Base-by-base conservation (phyloP, 1,140 invertebrate species). In the Pogonomyrmex barbatus region DNA sequence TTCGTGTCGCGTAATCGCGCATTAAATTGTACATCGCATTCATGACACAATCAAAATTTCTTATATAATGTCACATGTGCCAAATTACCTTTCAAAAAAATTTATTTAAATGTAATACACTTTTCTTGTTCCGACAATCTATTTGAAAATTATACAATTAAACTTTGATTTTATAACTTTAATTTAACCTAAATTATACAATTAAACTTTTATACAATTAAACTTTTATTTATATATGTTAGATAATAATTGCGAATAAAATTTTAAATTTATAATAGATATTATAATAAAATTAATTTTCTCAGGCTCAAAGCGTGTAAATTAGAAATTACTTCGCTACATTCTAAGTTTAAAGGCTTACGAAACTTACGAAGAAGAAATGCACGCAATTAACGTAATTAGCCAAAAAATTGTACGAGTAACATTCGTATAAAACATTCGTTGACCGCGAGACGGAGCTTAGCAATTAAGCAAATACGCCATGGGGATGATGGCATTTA, bases 391-490 rank as follows among this genome's bases (percentile, higher is more conserved):
- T 0, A 24, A 33, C 2, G 8, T 10, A 17, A 50, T 4, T 36
- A 17, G 5, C 54, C 9, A 60, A 60, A 39, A 39, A 54, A 10
- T 79, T 58, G 81, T 67, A 73, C 75, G 33, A 65, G 70, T 36
- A 82, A n/a, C 52, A 56, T 78, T 65, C 6, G 78, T 84, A 85
- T 47, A 73, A 87, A 84, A 88, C 70, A 71, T 87, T 84, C 87
- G 73, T 85, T 88, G 86, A 83, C 60, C 56, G 42, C 33, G 39
- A 9, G 50, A 36, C 52, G 47, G 47, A 56, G 39, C 60, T 24
- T 45, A 36, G 82, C 83, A 88, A 89, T 89, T 89, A 89, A 89
- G 87, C 76, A 88, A 89, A 89, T 88, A 79, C 71, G 73, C 81
- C 39, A 77, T 33, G 56, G 42, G 71, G n/a, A 85, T 52, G n/a